Percentiles rank a stretch among this genome's conserved stretches.
Evolutionary conservation across 2,797 vertebrate genomes (phyloP).

Genomic region (Tragelaphus oryx): DNA sequence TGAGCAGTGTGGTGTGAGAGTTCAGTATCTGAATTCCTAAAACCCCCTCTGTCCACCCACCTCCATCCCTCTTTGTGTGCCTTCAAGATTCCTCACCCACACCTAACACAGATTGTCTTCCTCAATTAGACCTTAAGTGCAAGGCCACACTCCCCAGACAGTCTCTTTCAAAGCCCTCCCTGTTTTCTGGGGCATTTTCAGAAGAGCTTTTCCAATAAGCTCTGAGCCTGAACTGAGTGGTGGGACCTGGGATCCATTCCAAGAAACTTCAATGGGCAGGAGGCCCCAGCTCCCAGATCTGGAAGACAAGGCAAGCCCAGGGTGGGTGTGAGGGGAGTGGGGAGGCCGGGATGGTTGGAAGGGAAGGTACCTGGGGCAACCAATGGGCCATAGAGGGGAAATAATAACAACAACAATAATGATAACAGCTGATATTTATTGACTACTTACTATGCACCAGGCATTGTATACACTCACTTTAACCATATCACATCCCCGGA

Average conservation of each 20-base stretch:
- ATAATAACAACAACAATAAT: background rate
- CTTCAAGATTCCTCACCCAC: background rate
- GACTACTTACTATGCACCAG: background rate
- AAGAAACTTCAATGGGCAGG: background rate
- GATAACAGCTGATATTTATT: background rate
- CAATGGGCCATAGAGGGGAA: background rate
- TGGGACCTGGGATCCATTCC: background rate
- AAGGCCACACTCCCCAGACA: background rate
- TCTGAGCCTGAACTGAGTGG: background rate
- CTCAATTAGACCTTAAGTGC: background rate
- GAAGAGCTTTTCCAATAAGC: background rate
- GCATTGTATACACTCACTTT: background rate
- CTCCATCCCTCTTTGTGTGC: background rate
- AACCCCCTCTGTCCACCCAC: background rate
- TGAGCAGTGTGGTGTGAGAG: background rate
- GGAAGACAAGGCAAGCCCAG: background rate
- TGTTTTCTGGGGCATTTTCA: background rate
- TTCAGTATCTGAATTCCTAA: background rate
- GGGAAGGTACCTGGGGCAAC: background rate
- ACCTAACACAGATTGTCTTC: background rate
- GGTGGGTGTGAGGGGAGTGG: background rate
- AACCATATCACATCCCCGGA: background rate
- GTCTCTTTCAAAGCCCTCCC: background rate
- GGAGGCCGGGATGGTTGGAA: background rate
- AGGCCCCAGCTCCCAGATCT: background rate